Percentiles rank a stretch among this genome's conserved stretches.
Evolutionary conservation across 2,113 vertebrate species (phyloP).

Genomic region (Paramisgurnus dabryanus): DNA sequence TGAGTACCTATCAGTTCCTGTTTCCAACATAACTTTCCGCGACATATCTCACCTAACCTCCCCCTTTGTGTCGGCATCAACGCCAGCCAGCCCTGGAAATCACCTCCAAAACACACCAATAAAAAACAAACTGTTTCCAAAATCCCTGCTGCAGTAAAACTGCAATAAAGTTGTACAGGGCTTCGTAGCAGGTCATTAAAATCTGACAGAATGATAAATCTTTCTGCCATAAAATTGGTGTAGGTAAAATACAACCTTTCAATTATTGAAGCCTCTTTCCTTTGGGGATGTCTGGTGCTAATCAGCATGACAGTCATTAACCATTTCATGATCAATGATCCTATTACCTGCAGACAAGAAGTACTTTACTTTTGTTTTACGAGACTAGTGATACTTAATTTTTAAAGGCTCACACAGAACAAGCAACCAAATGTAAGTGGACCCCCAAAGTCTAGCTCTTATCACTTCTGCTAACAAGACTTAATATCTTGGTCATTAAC

Average conservation of each 20-base stretch:
- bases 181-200: conserved; percentile 63
- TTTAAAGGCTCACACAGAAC: not conserved
- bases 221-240: conserved; percentile 48
- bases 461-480: conserved; percentile 34
- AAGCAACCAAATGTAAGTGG: not conserved
- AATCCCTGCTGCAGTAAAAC: conserved; percentile 59
- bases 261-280: conserved; percentile 66
- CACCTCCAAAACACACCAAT: conserved; percentile 57
- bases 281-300: conserved; percentile 57
- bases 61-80: conserved; percentile 64
- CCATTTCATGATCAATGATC: conserved; percentile 58
- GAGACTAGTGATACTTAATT: conserved; percentile 6
- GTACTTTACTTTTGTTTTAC: conserved; percentile 43
- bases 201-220: conserved; percentile 65
- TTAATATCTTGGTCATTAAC: conserved; percentile 23
- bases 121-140: conserved; percentile 52
- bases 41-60: not conserved
- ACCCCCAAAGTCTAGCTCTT: conserved; percentile 32
- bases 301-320: conserved; percentile 66
- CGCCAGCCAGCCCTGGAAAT: conserved; percentile 38
- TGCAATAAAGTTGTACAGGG: conserved; percentile 59
- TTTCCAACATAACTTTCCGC: conserved; percentile 3
- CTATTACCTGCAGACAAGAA: conserved; percentile 60
- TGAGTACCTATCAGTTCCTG: conserved; percentile 1
- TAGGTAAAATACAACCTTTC: conserved; percentile 38